Conservation (phyloP, 2,797 vertebrate genomes). For the Leucoraja ocellata region DNA sequence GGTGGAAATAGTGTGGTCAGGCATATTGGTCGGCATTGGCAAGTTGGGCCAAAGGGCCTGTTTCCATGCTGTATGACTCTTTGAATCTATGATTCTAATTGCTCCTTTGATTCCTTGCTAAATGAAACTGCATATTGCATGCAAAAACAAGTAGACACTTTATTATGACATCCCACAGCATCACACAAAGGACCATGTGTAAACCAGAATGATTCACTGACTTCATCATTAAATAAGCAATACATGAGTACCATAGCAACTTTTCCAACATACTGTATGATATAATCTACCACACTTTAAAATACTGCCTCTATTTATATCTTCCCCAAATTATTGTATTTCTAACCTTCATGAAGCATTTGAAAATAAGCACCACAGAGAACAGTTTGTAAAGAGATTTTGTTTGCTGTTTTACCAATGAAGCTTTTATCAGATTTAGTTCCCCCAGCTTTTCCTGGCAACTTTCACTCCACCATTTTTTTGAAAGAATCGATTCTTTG, state of each 20-base stretch:
- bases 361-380: slow-evolving; percentile 10
- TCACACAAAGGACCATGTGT: not conserved
- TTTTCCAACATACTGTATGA: not conserved
- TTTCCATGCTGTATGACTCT: too few species aligned
- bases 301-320: not conserved
- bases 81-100: too few species aligned
- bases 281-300: not conserved
- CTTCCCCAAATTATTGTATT: not conserved
- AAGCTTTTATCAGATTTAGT: not conserved
- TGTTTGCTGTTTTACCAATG: not conserved
- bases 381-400: not conserved
- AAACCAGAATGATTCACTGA: not conserved
- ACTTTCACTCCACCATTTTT: not conserved
- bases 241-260: not conserved
- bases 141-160: not conserved
- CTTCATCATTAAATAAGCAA: slow-evolving; percentile 14
- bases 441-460: not conserved
- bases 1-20: too few species aligned
- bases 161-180: not conserved
- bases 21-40: too few species aligned
- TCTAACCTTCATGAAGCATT: not conserved
- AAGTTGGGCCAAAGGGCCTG: too few species aligned
- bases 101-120: not conserved
- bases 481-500: not conserved
- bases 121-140: not conserved